Evolutionary conservation across 2,797 vertebrate genomes (phyloP), one percentile per base, ranked within the genome.

Genomic region (Coendou prehensilis): DNA sequence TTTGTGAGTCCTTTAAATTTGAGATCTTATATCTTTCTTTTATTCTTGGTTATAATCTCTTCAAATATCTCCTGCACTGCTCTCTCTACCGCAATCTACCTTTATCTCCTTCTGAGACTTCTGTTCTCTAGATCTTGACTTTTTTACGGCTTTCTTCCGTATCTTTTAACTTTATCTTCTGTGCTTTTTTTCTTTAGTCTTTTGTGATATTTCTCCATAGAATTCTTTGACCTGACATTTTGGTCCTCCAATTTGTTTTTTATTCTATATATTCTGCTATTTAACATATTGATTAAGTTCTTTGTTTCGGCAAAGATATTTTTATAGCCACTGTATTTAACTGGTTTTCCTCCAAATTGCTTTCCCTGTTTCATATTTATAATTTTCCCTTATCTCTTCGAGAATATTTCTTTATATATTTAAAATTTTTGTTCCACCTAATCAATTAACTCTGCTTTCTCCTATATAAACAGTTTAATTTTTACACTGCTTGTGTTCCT

Each of bases 91-190:
- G 5, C 20, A 45, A 61, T 76, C 28, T 56, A 84, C 20, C 47
- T 75, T 84, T 75, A 64, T 56, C 33, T 89, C 47, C 11, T 86
- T 61, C 47, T 88, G 73, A 14, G 41, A 7, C 54, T 91, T 91
- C 78, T 67, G 6, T 56, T 83, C 56, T 8, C 30, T n/a, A 80
- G 14, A 61, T 56, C 8, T 80, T 75, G 33, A 85, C 20, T 73
- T 84, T 97, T 93, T 93, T 82, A 50, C 3, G n/a, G 47, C 33
- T 85, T 91, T 88, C 85, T 6, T 85, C 56, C 56, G 23, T n/a
- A 84, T 93, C 64, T 97, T 56, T 79, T 64, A 41, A 93, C 61
- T 73, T 63, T 37, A 1, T 63, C 37, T 89, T 80, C 71, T 26
- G 71, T 73, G 11, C 9, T n/a, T 90, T 79, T 7, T 41, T 17